phyloP scores from a whole-genome alignment of 2,888 invertebrate species.

The Drosophila kuntzei region DNA sequence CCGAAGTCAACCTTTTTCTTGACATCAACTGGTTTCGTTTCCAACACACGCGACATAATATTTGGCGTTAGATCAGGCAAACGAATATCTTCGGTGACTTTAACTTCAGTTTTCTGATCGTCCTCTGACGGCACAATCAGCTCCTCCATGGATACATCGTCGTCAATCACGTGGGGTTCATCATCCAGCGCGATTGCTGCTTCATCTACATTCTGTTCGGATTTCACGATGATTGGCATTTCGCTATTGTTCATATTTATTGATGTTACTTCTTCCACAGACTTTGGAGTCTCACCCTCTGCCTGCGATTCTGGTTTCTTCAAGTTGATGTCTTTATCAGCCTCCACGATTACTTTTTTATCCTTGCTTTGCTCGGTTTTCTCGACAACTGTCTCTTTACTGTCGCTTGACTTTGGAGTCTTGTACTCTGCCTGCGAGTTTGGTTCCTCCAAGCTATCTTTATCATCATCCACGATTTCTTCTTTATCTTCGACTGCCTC shows the following conservation, averaged over 20 bases:
- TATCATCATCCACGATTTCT: neutral
- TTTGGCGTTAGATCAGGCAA: constrained; percentile 29
- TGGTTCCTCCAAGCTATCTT: neutral
- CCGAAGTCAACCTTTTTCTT: constrained; percentile 64
- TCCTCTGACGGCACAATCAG: neutral
- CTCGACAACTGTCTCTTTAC: neutral
- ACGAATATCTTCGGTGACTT: neutral
- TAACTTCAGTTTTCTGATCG: neutral
- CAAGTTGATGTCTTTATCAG: neutral
- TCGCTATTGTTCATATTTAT: neutral
- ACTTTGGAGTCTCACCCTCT: neutral
- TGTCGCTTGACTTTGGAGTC: neutral
- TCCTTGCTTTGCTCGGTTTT: neutral
- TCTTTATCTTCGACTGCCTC: constrained; percentile 1
- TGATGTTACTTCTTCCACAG: neutral
- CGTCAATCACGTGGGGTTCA: neutral
- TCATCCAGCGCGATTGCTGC: neutral
- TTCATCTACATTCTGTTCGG: neutral
- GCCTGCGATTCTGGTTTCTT: neutral
- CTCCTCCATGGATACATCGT: neutral
- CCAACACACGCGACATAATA: neutral
- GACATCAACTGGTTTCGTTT: constrained; percentile 7
- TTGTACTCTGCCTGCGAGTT: neutral
- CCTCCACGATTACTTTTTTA: neutral
- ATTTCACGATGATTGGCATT: neutral